phyloP scores from a whole-genome alignment of 2,888 invertebrate species.

The Hypena proboscidalis region DNA sequence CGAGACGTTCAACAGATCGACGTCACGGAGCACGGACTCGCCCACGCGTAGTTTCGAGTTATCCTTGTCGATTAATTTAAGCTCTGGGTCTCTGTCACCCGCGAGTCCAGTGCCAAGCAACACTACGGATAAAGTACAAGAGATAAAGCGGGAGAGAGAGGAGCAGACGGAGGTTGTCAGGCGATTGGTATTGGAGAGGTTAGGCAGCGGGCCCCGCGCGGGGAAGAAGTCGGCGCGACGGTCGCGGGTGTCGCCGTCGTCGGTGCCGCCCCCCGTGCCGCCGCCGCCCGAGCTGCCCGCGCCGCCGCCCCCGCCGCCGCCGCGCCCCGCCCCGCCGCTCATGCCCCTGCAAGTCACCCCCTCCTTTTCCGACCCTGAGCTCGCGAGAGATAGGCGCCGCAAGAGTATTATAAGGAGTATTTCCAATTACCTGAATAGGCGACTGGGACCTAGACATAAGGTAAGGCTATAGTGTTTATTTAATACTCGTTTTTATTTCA shows the following conservation, averaged over 20 bases:
- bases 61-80: conserved; percentile 54
- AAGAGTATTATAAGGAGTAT: conserved; percentile 94
- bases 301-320: conserved; percentile 42
- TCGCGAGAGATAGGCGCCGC: conserved; percentile 87
- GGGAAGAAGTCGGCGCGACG: conserved; percentile 53
- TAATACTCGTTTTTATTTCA: not conserved
- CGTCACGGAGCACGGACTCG: conserved; percentile 55
- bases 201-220: conserved; percentile 67
- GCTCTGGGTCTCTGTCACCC: conserved; percentile 63
- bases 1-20: conserved; percentile 67
- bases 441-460: conserved; percentile 87
- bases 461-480: conserved; percentile 54
- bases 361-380: conserved; percentile 86
- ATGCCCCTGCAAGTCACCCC: conserved; percentile 67
- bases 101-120: conserved; percentile 72
- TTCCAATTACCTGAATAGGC: conserved; percentile 92
- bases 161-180: conserved; percentile 94
- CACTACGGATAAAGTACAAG: conserved; percentile 88
- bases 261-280: conserved; percentile 60
- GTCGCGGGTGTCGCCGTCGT: conserved; percentile 50
- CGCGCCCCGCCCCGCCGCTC: conserved; percentile 59
- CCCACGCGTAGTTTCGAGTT: conserved; percentile 60
- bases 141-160: conserved; percentile 91
- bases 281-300: conserved; percentile 55
- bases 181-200: conserved; percentile 92